phyloP scores from a whole-genome alignment of 64 coral and sea anemone species.

The Porites lutea region DNA sequence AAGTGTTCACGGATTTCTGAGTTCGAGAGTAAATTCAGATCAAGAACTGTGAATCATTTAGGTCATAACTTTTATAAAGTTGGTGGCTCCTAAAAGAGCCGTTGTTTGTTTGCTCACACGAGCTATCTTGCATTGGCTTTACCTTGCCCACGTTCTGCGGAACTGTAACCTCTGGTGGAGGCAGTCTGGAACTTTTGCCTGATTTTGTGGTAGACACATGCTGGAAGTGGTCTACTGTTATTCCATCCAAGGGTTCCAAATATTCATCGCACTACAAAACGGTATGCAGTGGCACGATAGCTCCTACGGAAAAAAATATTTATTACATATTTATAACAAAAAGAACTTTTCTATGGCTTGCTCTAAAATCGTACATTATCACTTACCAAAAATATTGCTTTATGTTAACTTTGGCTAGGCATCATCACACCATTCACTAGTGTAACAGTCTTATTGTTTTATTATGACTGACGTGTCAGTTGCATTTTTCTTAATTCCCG shows the following conservation, averaged over 20 bases:
- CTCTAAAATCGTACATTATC: too few relatives aligned
- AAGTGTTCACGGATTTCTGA: too few relatives aligned
- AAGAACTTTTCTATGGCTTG: too few relatives aligned
- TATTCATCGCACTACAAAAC: conserved; percentile 53
- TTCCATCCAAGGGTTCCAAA: conserved; percentile 67
- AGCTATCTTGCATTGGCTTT: not conserved
- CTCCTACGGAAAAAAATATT: conserved; percentile 13
- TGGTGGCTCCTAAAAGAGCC: not conserved
- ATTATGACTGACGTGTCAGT: not conserved
- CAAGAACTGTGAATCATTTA: not conserved
- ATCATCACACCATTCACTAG: too few relatives aligned
- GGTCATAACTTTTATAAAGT: not conserved
- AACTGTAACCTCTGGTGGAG: conserved; percentile 56
- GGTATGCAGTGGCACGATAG: conserved; percentile 31
- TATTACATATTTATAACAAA: not conserved
- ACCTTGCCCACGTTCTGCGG: conserved; percentile 44
- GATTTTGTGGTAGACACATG: conserved; percentile 57
- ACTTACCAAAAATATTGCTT: not conserved
- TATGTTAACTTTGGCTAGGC: too few relatives aligned
- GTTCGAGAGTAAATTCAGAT: too few relatives aligned
- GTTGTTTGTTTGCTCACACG: not conserved
- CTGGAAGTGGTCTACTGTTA: conserved; percentile 53
- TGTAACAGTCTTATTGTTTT: too few relatives aligned
- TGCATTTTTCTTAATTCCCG: not conserved
- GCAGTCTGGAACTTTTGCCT: conserved; percentile 35